Evolutionary conservation across 1,140 invertebrate species (phyloP).

Genomic region (Agrypnia vestita): DNA sequence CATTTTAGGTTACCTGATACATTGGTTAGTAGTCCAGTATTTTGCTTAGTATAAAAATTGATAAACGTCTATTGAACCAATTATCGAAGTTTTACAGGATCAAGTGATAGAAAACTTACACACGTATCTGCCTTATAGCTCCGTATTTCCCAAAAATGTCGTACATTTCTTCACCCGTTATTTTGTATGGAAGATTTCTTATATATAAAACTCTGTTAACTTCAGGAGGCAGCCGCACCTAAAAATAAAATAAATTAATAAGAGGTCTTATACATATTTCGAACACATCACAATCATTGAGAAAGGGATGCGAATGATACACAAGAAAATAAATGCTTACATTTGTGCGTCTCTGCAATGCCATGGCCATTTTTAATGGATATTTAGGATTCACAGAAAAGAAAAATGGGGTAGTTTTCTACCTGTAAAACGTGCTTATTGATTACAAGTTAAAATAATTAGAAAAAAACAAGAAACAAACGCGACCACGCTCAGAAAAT

Average conservation of each 20-base stretch:
- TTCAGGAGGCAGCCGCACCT: constrained; percentile 98
- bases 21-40: too few relatives aligned
- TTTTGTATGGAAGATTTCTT: constrained; percentile 98
- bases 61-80: too few relatives aligned
- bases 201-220: constrained; percentile 98
- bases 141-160: constrained; percentile 99
- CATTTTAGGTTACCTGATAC: too few relatives aligned
- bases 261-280: constrained; percentile 6
- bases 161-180: constrained; percentile 99
- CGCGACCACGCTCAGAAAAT: too few relatives aligned
- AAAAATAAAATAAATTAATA: constrained; percentile 30
- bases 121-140: constrained; percentile 97
- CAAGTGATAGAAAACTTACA: constrained; percentile 81
- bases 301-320: constrained; percentile 6
- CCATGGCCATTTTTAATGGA: constrained; percentile 72
- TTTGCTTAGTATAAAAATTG: too few relatives aligned
- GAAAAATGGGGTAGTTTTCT: not conserved
- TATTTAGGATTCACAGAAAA: not conserved
- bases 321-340: constrained; percentile 70
- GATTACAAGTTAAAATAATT: not conserved
- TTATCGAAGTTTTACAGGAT: not conserved
- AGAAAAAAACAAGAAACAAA: not conserved
- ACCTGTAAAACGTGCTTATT: not conserved
- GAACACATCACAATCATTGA: constrained; percentile 10
- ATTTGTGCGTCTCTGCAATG: constrained; percentile 76